Conservation (phyloP, 2,797 vertebrate species). For the Margarornis squamiger region DNA sequence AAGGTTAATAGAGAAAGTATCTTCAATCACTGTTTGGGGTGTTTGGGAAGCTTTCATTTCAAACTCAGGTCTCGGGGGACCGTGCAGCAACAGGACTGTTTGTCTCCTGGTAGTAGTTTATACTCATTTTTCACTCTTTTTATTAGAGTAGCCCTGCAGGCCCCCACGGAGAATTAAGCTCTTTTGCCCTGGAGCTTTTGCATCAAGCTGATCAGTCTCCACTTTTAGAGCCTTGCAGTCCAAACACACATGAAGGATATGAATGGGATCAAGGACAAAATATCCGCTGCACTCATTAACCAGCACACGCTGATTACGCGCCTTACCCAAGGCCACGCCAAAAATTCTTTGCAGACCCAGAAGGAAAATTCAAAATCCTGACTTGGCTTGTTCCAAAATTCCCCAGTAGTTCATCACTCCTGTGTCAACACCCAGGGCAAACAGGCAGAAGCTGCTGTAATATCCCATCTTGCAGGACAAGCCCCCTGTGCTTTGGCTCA, state of each 20-base stretch:
- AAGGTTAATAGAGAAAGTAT: not conserved
- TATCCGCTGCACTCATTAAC: not conserved
- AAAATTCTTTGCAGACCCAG: not conserved
- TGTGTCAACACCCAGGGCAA: not conserved
- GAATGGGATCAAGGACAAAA: not conserved
- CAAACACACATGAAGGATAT: not conserved
- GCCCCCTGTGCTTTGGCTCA: not conserved
- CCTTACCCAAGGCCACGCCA: not conserved
- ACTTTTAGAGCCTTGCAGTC: not conserved
- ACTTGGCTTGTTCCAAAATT: not conserved
- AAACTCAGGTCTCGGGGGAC: not conserved
- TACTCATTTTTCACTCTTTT: not conserved
- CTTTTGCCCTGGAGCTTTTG: not conserved
- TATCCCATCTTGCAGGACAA: not conserved
- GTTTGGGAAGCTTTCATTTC: not conserved
- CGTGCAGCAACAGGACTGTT: not conserved
- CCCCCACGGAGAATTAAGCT: not conserved
- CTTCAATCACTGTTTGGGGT: not conserved
- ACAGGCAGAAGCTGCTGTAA: not conserved
- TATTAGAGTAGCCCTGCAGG: not conserved
- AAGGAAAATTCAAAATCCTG: not conserved
- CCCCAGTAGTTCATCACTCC: not conserved
- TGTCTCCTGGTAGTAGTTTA: not conserved
- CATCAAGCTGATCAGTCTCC: not conserved
- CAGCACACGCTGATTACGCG: fast-evolving